These are phyloP conservation scores for Microhierax caerulescens DNA, from an alignment of 2,797 vertebrate species.

Conservation along the genomic window DNA sequence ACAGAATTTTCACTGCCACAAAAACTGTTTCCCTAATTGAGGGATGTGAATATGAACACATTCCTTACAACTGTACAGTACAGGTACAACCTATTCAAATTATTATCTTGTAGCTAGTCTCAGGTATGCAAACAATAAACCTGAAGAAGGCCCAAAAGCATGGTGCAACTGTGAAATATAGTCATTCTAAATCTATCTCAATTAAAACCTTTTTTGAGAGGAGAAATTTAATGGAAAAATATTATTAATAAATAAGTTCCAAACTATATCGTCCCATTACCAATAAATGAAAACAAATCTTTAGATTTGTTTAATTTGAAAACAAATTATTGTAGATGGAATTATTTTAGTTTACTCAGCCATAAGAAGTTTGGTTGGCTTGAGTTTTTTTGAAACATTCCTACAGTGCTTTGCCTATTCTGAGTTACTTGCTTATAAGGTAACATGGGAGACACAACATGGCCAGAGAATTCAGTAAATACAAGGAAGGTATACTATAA, in stretches of 20 bases:
- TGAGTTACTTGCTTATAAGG: not conserved
- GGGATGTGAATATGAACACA: not conserved
- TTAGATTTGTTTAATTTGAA: not conserved
- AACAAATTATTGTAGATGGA: not conserved
- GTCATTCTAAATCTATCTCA: not conserved
- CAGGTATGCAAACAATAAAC: not conserved
- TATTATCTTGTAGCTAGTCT: not conserved
- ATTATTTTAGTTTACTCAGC: not conserved
- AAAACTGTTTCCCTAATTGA: not conserved
- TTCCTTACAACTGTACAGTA: not conserved
- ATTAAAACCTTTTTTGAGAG: not conserved
- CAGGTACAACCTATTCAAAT: not conserved
- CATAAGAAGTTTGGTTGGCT: not conserved
- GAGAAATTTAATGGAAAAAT: not conserved
- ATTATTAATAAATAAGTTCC: not conserved
- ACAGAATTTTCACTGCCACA: not conserved
- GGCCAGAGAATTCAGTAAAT: not conserved
- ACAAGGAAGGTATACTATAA: not conserved
- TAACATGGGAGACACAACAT: not conserved
- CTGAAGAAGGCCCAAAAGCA: not conserved
- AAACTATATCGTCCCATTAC: not conserved
- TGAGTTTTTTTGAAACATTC: not conserved
- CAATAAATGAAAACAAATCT: not conserved
- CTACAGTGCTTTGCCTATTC: not conserved
- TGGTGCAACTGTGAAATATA: not conserved